These are phyloP conservation scores for Lepus americanus DNA, from an alignment of 2,113 vertebrate species.

Conservation along the genomic window DNA sequence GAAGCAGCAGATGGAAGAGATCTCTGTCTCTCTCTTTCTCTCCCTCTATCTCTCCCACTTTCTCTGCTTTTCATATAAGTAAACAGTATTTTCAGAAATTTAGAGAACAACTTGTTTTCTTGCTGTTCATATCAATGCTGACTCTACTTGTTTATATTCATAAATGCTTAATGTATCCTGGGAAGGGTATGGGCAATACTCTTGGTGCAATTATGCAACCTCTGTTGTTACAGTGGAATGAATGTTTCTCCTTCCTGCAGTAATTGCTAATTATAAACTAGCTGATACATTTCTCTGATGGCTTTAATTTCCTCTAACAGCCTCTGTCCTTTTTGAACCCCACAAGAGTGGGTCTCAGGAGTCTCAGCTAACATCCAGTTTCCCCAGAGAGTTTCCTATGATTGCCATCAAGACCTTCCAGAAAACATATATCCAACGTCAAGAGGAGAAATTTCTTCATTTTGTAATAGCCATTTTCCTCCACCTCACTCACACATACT, in stretches of 20 bases:
- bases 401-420: background rate
- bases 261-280: conserved; percentile 79
- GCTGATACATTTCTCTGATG: conserved; percentile 42
- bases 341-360: conserved; percentile 35
- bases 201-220: conserved; percentile 55
- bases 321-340: conserved; percentile 58
- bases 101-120: background rate
- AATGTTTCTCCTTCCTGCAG: conserved; percentile 68
- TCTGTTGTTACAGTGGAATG: conserved; percentile 70
- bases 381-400: background rate
- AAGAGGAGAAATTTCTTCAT: background rate
- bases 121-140: background rate
- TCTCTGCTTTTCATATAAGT: too few species aligned
- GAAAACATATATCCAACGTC: conserved; percentile 50
- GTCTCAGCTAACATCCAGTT: conserved; percentile 39
- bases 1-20: too few species aligned
- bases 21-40: too few species aligned
- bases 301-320: conserved; percentile 77
- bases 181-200: conserved; percentile 61
- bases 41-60: too few species aligned
- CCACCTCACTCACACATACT: background rate
- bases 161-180: conserved; percentile 41
- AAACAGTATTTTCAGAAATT: too few species aligned
- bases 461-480: background rate
- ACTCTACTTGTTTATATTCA: conserved; percentile 54